Evolutionary conservation across 2,113 vertebrate genomes (phyloP), one percentile per base, ranked within the genome.

Genomic region (Herpailurus yagouaroundi): DNA sequence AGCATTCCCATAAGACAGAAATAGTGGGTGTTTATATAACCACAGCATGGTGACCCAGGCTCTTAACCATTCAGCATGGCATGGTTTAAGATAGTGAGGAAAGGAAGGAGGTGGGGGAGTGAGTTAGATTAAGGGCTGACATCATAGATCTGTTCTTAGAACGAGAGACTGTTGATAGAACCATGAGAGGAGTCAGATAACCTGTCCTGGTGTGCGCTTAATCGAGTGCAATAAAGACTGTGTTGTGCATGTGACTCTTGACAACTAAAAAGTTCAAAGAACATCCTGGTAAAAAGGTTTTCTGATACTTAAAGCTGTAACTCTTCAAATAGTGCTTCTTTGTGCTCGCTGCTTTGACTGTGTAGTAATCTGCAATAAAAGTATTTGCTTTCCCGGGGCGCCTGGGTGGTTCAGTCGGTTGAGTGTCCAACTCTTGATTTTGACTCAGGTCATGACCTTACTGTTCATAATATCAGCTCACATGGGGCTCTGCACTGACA

Each of bases 101-200:
- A 52, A 36, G 38, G 79, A 89, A 94, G 79, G 60, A 52, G 94
- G 52, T 52, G 14, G 55, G 33, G 36, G 81, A 80, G 45, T 60
- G 76, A 92, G 60, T n/a, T 8, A 36, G 95, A 77, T 66, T 68
- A 68, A 84, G 76, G 57, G 81, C 41, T 97, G 94, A 96, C 91
- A 80, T 97, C 97, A 97, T 45, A 83, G n/a, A 23, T 95, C 96
- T 95, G 76, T 97, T 97, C 96, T 96, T 97, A 91, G 95, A 66
- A 89, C 68, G 38, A 93, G 80, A 96, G 45, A 83, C 63, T 90
- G 83, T 81, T 76, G 77, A 83, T 31, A 83, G 83, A 68, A 23
- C 36, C 64, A 3, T 77, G 82, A 13, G 63, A 73, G 55, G 84
- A 57, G 21, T 92, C 94, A 48, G 48, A 80, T 64, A 71, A 55